These are phyloP conservation scores for Leucophenga varia DNA, from an alignment of 1,140 invertebrate species.

Conservation along the genomic window DNA sequence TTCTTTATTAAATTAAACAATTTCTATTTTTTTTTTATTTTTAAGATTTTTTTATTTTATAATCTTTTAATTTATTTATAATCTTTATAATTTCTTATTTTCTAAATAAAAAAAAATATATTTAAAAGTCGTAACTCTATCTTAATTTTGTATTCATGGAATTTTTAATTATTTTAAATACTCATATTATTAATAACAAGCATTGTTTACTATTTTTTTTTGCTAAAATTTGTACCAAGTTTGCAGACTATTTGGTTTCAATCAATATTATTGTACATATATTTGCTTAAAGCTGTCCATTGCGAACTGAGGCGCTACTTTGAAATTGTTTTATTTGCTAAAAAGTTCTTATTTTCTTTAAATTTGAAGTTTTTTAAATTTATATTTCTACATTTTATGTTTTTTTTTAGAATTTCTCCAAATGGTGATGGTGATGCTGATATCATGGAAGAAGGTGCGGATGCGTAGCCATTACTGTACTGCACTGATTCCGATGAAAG, in stretches of 20 bases:
- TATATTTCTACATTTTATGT: slow-evolving; percentile 12
- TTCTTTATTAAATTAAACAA: no score
- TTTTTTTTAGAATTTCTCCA: slow-evolving; percentile 36
- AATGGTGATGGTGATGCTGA: slow-evolving; percentile 34
- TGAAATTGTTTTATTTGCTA: no score
- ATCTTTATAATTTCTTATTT: neutral
- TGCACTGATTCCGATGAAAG: slow-evolving; percentile 48
- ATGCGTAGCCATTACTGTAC: slow-evolving; percentile 55
- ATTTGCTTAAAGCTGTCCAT: no score
- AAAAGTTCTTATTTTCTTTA: no score
- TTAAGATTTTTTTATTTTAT: neutral
- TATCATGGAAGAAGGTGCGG: slow-evolving; percentile 40
- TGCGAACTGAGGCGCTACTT: no score
- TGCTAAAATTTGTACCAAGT: no score
- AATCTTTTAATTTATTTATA: neutral
- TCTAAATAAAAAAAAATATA: neutral
- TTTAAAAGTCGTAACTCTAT: neutral
- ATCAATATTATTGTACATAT: no score
- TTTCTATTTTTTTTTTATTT: neutral
- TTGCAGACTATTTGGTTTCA: no score
- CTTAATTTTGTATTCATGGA: neutral
- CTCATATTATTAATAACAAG: no score
- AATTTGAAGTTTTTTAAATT: slow-evolving; percentile 14
- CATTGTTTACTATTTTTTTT: no score
- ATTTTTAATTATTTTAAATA: neutral